Evolutionary conservation across 2,888 invertebrate genomes (phyloP).

Genomic region (Diloba caeruleocephala): DNA sequence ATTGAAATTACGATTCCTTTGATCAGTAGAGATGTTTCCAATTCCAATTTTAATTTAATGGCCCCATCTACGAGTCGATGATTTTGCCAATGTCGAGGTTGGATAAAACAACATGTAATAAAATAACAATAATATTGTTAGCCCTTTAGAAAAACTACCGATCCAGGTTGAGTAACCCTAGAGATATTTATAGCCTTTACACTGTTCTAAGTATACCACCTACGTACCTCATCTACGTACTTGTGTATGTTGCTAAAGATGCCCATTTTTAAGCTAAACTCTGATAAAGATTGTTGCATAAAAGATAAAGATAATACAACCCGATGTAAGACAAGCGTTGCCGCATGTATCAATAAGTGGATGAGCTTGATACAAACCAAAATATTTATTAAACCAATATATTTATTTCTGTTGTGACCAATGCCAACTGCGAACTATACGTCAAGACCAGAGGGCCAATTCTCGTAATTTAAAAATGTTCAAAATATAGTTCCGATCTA

Average conservation of each 20-base stretch:
- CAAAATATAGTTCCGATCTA: too few relatives aligned
- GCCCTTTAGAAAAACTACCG: too few relatives aligned
- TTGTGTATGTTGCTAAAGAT: background rate
- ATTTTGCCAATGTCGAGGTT: background rate
- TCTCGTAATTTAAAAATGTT: too few relatives aligned
- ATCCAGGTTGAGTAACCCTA: too few relatives aligned
- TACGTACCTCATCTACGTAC: background rate
- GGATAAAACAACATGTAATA: conserved; percentile 1
- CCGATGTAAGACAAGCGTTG: background rate
- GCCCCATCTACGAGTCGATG: background rate
- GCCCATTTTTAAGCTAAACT: background rate
- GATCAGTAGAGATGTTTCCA: background rate
- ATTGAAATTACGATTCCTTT: conserved; percentile 2
- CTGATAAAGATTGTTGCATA: background rate
- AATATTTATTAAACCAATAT: background rate
- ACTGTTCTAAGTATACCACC: too few relatives aligned
- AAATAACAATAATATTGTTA: too few relatives aligned
- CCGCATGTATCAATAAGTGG: background rate
- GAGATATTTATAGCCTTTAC: too few relatives aligned
- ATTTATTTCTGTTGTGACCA: background rate
- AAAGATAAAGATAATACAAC: background rate
- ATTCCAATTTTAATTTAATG: background rate
- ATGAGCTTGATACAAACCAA: background rate
- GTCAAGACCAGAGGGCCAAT: too few relatives aligned
- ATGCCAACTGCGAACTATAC: background rate